Percentiles rank a stretch among this genome's conserved stretches.
Conservation (phyloP, 2,888 invertebrate species). For the Zele albiditarsus region DNA sequence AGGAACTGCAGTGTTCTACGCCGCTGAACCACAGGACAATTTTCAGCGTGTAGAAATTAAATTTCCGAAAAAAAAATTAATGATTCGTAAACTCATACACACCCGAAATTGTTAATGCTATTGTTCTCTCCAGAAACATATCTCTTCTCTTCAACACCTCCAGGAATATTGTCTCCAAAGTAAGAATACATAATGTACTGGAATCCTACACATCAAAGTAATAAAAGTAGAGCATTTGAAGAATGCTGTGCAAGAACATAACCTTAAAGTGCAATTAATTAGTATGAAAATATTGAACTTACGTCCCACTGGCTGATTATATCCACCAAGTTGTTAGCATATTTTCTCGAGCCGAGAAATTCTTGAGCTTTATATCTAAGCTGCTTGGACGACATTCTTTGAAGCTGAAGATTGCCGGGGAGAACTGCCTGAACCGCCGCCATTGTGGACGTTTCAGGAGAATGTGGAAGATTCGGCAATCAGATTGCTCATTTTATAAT, state of each 20-base stretch:
- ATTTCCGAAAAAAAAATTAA: not conserved
- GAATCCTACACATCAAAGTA: conserved; percentile 55
- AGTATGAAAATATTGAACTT: conserved; percentile 51
- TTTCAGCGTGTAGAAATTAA: conserved; percentile 26
- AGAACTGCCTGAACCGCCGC: conserved; percentile 58
- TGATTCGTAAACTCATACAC: conserved; percentile 31
- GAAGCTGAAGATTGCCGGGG: conserved; percentile 59
- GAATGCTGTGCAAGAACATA: conserved; percentile 46
- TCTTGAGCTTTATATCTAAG: conserved; percentile 82
- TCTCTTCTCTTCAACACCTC: conserved; percentile 80
- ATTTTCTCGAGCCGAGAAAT: conserved; percentile 79
- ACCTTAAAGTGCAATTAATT: conserved; percentile 52
- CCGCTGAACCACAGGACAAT: not conserved
- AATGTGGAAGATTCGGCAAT: conserved; percentile 40
- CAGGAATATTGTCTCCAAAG: conserved; percentile 82
- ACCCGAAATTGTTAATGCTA: conserved; percentile 66
- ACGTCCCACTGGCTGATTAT: conserved; percentile 82
- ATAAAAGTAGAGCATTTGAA: conserved; percentile 39
- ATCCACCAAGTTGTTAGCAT: conserved; percentile 80
- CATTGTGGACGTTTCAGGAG: conserved; percentile 55
- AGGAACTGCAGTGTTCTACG: not conserved
- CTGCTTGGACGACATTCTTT: conserved; percentile 79
- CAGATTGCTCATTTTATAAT: not conserved
- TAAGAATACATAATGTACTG: conserved; percentile 77
- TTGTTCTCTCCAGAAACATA: conserved; percentile 76